Percentiles rank a stretch among this genome's conserved stretches.
phyloP scores from a whole-genome alignment of 2,113 vertebrate species.

The Beaufortia kweichowensis region DNA sequence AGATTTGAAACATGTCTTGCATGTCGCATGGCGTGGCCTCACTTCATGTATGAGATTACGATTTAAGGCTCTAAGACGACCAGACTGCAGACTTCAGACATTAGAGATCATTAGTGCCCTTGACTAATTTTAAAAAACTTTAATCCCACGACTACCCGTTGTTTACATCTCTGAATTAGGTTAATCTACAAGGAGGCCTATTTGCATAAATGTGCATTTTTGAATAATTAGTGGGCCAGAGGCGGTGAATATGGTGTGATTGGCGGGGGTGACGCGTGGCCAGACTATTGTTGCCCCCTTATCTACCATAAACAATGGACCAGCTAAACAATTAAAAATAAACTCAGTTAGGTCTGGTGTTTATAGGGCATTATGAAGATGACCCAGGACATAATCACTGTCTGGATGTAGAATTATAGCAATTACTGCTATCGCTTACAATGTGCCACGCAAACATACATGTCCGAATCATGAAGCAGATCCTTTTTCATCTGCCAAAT shows the following conservation, averaged over 20 bases:
- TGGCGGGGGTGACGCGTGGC: slow-evolving; percentile 58
- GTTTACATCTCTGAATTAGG: slow-evolving; percentile 76
- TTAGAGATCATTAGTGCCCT: slow-evolving; percentile 46
- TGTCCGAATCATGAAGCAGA: slow-evolving; percentile 13
- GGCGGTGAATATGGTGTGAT: slow-evolving; percentile 47
- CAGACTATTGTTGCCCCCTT: slow-evolving; percentile 65
- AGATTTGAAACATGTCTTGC: slow-evolving; percentile 54
- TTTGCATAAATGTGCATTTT: slow-evolving; percentile 80
- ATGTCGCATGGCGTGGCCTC: slow-evolving; percentile 57
- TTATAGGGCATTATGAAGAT: slow-evolving; percentile 36
- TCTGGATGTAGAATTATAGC: slow-evolving; percentile 39
- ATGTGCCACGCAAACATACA: slow-evolving; percentile 7
- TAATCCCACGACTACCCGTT: slow-evolving; percentile 70
- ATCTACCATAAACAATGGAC: slow-evolving; percentile 66
- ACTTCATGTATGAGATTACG: slow-evolving; percentile 64
- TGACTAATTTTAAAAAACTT: slow-evolving; percentile 70
- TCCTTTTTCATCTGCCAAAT: slow-evolving; percentile 36
- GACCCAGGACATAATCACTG: slow-evolving; percentile 37
- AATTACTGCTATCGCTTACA: slow-evolving; percentile 71
- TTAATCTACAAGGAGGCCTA: slow-evolving; percentile 70
- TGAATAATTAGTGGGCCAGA: slow-evolving; percentile 75
- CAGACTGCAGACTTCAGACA: slow-evolving; percentile 60
- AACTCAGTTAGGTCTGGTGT: slow-evolving; percentile 36
- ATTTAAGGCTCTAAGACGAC: slow-evolving; percentile 55
- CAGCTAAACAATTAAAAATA: slow-evolving; percentile 66